Base-by-base conservation (phyloP, 2,888 invertebrate genomes). In the Ariolimax columbianus region DNA sequence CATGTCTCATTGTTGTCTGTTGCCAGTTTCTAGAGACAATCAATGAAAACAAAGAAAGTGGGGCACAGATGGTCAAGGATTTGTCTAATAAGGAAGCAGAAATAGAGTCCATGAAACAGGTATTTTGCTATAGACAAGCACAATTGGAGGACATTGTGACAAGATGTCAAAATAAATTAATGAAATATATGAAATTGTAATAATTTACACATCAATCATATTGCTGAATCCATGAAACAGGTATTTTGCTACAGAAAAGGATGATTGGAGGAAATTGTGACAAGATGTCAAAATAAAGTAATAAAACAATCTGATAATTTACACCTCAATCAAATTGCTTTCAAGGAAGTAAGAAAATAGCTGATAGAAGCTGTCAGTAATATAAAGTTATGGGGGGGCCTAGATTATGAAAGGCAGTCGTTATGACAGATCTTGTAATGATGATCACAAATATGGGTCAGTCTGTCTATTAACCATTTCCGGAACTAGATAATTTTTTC, bases 31-130 rank as follows among this genome's bases (percentile, higher is more conserved):
- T 66, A 30, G 89, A 89, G 63, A 84, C 86, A 68, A 77, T 91
- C 72, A 84, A 79, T 72, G 91, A 91, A 40, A 78, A 86, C 40
- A 79, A 89, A 78, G 89, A 90, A 83, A 90, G 89, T 51, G 75
- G 90, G 0, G 82, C 85, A 17, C 66, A 89, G 68, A 77, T 77
- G 63, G 79, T 77, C 70, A 78, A 84, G 26, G 87, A 87, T 36
- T 40, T 83, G 72, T 70, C 83, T 9, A 78, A 59, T 33, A 51
- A 51, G 63, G 82, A 86, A 23, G 82, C 83, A 30, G 86, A 86
- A 36, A 66, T 86, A 30, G 86, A 82, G n/a, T 66, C 66, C 33
- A 66, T 86, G 66, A 86, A 86, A 63, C 78, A 85, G 80, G 84
- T 80, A 36, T 70, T n/a, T 26, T 3, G 0, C 47, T 73, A 9